Base-by-base conservation (phyloP, 1,140 invertebrate species). In the Drosophila punjabiensis region DNA sequence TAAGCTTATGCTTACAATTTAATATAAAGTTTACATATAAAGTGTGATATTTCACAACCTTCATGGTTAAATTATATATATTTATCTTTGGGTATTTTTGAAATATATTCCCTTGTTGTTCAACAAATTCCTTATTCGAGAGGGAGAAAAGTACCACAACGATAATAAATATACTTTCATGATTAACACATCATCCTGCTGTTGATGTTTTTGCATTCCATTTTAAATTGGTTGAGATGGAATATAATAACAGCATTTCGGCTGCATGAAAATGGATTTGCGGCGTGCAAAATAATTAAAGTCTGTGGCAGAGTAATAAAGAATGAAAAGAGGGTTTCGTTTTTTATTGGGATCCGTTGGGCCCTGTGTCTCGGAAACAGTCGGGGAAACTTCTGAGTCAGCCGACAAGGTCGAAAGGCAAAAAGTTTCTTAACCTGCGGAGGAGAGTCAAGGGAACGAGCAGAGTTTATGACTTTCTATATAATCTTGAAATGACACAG, bases 251-350 rank as follows among this genome's bases (percentile, higher is more conserved):
- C 18, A 58, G 16, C n/a, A 56, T 14, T 53, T 63, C 20, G 32
- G 13, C 11, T 37, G 32, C 13, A 47, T n/a, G 35, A 47, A 39
- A 56, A 82, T 81, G 73, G 37, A 60, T 77, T 74, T 78, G 68
- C 52, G 33, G 67, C 70, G 48, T 65, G 84, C 83, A 47, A 82
- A 87, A 69, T 80, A 86, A 80, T 87, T 87, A 87, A 86, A 87
- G 79, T 56, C 68, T n/a, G 30, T 53, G 33, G 43, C 41, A 24
- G 52, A 43, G 50, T 59, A 69, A 68, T 86, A 76, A 76, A 79
- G 61, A 78, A 53, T 45, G 59, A 76, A 48, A 35, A 10, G 50
- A 41, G 59, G 60, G 52, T 64, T 76, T 74, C 28, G 18, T 53
- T 61, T 43, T 39, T 61, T 60, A 48, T 48, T 11, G 24, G 10